These are phyloP conservation scores for Puffinus mauretanicus DNA, from an alignment of 2,113 vertebrate species.

Conservation along the genomic window DNA sequence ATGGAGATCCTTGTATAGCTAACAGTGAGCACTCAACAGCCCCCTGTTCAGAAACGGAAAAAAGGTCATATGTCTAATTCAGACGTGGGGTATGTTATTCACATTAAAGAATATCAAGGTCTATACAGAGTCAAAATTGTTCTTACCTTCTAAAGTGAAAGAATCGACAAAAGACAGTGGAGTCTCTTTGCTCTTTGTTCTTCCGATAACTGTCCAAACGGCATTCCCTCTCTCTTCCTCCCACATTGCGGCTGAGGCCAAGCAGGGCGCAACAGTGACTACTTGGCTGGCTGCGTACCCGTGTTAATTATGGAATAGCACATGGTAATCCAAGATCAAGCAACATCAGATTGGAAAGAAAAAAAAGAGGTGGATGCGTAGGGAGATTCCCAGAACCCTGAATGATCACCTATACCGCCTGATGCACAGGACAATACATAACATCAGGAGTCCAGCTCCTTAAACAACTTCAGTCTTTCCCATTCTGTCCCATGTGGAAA, in stretches of 20 bases:
- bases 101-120: neutral
- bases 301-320: neutral
- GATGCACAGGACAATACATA: neutral
- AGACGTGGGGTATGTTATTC: rapidly evolving
- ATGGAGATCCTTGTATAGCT: neutral
- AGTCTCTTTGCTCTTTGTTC: conserved; percentile 77
- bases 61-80: neutral
- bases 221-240: conserved; percentile 63
- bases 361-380: neutral
- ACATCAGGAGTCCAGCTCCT: neutral
- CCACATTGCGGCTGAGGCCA: neutral
- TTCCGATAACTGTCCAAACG: conserved; percentile 78
- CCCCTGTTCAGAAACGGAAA: neutral
- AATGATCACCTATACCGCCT: neutral
- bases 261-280: neutral
- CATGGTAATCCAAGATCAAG: neutral
- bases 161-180: conserved; percentile 80
- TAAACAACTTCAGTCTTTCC: neutral
- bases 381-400: neutral
- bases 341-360: neutral
- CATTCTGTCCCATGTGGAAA: neutral
- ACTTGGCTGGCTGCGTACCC: neutral
- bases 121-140: rapidly evolving
- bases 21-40: neutral
- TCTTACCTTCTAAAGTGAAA: conserved; percentile 81